These are phyloP conservation scores for Rhizomys pruinosus DNA, from an alignment of 2,113 vertebrate genomes.

Conservation along the genomic window DNA sequence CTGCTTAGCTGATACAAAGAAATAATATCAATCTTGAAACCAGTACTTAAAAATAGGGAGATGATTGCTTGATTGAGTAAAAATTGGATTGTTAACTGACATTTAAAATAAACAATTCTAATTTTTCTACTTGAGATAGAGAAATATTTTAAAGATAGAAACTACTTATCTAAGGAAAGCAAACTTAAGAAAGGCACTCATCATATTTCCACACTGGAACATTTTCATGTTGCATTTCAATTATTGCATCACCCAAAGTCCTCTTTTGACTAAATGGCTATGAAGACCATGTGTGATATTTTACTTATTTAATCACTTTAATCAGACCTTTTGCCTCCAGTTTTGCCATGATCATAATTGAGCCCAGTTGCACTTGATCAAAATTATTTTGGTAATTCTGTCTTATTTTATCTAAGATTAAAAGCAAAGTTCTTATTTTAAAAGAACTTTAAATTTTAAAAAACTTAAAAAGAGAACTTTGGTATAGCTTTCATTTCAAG, in stretches of 20 bases:
- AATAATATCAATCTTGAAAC: slow-evolving; percentile 38
- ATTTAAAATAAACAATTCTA: slow-evolving; percentile 67
- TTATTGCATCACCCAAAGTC: background rate
- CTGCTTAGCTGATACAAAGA: slow-evolving; percentile 5
- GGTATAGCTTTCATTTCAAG: background rate
- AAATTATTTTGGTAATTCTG: slow-evolving; percentile 43
- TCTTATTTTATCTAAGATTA: slow-evolving; percentile 47
- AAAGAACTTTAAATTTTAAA: background rate
- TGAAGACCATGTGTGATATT: background rate
- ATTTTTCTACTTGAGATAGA: slow-evolving; percentile 54
- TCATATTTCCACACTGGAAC: slow-evolving; percentile 32
- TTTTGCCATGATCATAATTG: background rate
- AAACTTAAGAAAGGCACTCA: slow-evolving; percentile 51
- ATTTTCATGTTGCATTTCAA: slow-evolving; percentile 33
- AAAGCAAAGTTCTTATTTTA: slow-evolving; percentile 34
- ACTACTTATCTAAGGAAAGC: slow-evolving; percentile 51
- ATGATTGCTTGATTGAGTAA: slow-evolving; percentile 64
- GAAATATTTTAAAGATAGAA: slow-evolving; percentile 29
- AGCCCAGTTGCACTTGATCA: slow-evolving; percentile 1
- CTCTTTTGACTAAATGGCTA: slow-evolving; percentile 36
- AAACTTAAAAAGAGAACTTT: background rate
- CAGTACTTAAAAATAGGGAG: slow-evolving; percentile 33
- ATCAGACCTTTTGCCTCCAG: slow-evolving; percentile 12
- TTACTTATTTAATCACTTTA: slow-evolving; percentile 40
- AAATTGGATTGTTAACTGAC: slow-evolving; percentile 64